Evolutionary conservation across 2,797 vertebrate genomes (phyloP), one percentile per base, ranked within the genome.

Genomic region (Australoheros facetus): DNA sequence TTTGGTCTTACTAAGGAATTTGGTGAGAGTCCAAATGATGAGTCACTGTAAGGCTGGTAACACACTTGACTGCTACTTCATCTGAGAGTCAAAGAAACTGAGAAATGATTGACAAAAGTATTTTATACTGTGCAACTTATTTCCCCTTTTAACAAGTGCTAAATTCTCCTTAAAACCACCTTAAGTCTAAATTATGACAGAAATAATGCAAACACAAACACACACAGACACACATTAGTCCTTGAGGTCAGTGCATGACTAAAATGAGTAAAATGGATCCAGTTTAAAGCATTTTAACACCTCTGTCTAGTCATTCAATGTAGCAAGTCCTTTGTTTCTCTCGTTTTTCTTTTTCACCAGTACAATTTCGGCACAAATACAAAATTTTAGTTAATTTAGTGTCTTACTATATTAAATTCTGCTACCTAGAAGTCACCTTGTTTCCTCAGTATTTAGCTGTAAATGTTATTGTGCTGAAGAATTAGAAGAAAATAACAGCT

Each of bases 31-130:
- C 14, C 57, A 23, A 21, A 56, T n/a, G 58, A 5, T 60, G 21
- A n/a, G 48, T 74, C 70, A 72, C 4, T 28, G 30, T 48, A 34
- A 57, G 60, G 45, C 57, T 58, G 42, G 64, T 75, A 58, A 81
- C 37, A 85, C 51, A 73, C 21, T 55, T 64, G 16, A 56, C 54
- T 66, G 59, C 75, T 45, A 53, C n/a, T 9, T 26, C 23, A 21
- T 39, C 21, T 51, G 56, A 71, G 7, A 73, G 5, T 16, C 66
- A 62, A 37, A 54, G 1, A 58, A 71, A 57, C 16, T 42, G 14
- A 48, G 51, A 57, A 91, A 88, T 87, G 4, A 87, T 77, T 87
- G 13, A 83, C 66, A 56, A 80, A 80, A 72, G 14, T n/a, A 34
- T 28, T 57, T 74, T 21, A 26, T 19, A 56, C 66, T 30, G 5